Base-by-base conservation (phyloP, 2,888 invertebrate species). In the Hypolimnas misippus region DNA sequence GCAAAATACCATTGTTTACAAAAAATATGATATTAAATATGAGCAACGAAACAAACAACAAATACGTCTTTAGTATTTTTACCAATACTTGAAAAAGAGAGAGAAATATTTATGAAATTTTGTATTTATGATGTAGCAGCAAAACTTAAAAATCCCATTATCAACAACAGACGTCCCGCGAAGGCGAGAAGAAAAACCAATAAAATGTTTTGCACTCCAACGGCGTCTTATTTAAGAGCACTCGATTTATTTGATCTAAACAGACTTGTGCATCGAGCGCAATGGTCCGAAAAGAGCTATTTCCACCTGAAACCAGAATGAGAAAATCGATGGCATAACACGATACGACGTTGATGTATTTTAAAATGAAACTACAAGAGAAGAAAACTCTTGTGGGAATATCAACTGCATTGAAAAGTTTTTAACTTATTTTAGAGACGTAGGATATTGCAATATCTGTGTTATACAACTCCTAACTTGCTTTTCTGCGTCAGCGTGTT, bases 241-340 rank as follows among this genome's bases (percentile, higher is more conserved):
- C 76, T 85, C 79, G 80, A 86, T 84, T 62, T 83, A 85, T 85
- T 84, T 77, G 82, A 75, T 76, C 78, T 74, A 72, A 74, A 74
- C 71, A 71, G 72, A 74, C 73, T 72, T 70, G 74, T 75, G 73
- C 69, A 72, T 71, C 74, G 73, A 72, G 71, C 73, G 73, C 76
- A 81, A 80, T 82, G 77, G 77, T 79, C 77, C 74, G 76, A 76
- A 81, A 79, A 83, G 77, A 82, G 80, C 82, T 78, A 83, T 81
- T 84, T 81, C 75, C 79, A 83, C 80, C 75, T 80, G 76, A 67
- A 73, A 71, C 68, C 66, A 70, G 67, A 75, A 76, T 79, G 78
- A 77, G 76, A 75, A 79, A 82, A 86, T 82, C 76, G 73, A 76
- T 76, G 72, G 73, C 53, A 64, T 21, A 29, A 49, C 49, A 29